Evolutionary conservation across 2,113 vertebrate genomes (phyloP).

Genomic region (Danionella cerebrum): DNA sequence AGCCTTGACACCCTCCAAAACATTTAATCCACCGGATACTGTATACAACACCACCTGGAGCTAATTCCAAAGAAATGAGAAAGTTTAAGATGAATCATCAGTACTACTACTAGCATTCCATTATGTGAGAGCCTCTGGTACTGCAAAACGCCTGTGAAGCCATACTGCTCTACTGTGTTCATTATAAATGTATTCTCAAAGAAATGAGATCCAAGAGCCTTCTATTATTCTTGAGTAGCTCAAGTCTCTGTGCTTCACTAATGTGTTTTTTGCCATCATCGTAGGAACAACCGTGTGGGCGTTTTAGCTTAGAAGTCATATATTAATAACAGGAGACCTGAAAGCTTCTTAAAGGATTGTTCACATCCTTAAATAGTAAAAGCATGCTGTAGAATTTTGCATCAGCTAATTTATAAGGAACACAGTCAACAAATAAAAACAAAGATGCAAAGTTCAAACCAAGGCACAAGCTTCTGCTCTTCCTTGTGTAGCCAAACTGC

Average conservation of each 20-base stretch:
- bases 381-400: too few relatives aligned
- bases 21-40: constrained; percentile 11
- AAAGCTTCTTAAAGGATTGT: background rate
- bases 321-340: background rate
- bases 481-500: too few relatives aligned
- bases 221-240: background rate
- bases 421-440: too few relatives aligned
- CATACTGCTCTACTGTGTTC: background rate
- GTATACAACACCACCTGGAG: constrained; percentile 11
- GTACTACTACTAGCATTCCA: background rate
- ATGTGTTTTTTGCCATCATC: background rate
- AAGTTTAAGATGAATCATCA: constrained; percentile 23
- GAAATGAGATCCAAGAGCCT: background rate
- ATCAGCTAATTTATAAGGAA: too few relatives aligned
- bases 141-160: background rate
- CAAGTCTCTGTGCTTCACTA: background rate
- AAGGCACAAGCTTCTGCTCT: too few relatives aligned
- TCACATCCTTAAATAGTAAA: too few relatives aligned
- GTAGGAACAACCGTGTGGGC: background rate
- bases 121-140: background rate
- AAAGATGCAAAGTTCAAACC: too few relatives aligned
- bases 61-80: background rate
- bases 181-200: background rate
- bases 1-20: constrained; percentile 7
- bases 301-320: background rate